Evolutionary conservation across 2,797 vertebrate genomes (phyloP).

Genomic region (Phaenicophaeus curvirostris): DNA sequence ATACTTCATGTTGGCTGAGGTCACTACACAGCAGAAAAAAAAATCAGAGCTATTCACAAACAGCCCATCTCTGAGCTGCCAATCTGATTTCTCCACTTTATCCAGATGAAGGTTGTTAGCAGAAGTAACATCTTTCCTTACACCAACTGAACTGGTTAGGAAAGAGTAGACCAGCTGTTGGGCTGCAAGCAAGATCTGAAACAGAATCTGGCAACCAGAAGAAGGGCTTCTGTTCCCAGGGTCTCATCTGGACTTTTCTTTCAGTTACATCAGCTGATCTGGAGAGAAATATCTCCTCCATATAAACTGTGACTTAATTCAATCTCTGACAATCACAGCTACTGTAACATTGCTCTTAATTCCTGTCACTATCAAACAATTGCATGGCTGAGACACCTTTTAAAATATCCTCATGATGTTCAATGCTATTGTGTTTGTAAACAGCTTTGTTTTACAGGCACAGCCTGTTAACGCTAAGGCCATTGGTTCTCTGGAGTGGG

Average conservation of each 20-base stretch:
- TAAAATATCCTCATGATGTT: background rate
- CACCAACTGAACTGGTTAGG: background rate
- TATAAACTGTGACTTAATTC: background rate
- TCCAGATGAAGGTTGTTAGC: background rate
- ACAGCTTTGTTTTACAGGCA: background rate
- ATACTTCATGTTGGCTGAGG: background rate
- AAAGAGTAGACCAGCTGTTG: background rate
- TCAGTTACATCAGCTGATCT: background rate
- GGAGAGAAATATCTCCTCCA: background rate
- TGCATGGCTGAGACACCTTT: background rate
- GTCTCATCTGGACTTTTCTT: background rate
- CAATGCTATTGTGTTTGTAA: background rate
- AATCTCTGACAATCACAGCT: background rate
- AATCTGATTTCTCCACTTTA: conserved; percentile 37
- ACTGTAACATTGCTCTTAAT: background rate
- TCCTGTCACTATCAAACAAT: background rate
- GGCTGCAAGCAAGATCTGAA: conserved; percentile 11
- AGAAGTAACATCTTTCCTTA: conserved; percentile 12
- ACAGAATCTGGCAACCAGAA: background rate
- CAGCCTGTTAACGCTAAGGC: background rate
- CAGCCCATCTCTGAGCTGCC: conserved; percentile 11
- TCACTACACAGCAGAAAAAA: conserved; percentile 38
- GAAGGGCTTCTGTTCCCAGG: background rate
- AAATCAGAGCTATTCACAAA: conserved; percentile 28
- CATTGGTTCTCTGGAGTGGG: background rate